phyloP scores from a whole-genome alignment of 2,888 invertebrate genomes.

The Xestobium rufovillosum region DNA sequence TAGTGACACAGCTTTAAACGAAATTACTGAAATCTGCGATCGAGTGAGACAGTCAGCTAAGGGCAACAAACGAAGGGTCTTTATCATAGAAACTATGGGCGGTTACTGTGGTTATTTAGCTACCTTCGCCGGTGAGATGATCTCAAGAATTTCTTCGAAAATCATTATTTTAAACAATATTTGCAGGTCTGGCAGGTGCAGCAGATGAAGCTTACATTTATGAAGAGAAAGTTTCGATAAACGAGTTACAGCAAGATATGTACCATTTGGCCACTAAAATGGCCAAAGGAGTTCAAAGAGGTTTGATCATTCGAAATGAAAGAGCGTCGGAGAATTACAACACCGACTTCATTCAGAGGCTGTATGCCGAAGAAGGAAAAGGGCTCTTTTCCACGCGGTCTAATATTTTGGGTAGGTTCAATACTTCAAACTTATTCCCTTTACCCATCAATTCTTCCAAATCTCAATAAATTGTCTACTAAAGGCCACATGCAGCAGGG shows the following conservation, averaged over 20 bases:
- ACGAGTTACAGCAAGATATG: slow-evolving; percentile 86
- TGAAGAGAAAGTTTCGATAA: slow-evolving; percentile 90
- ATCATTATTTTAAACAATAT: no score
- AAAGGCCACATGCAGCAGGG: slow-evolving; percentile 99
- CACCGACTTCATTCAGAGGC: slow-evolving; percentile 91
- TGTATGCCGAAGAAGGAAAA: slow-evolving; percentile 96
- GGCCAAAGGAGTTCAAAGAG: slow-evolving; percentile 87
- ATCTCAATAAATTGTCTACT: no score
- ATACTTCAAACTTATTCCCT: no score
- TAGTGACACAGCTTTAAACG: slow-evolving; percentile 95
- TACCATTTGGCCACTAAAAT: slow-evolving; percentile 96
- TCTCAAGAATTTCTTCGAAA: no score
- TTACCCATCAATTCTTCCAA: no score
- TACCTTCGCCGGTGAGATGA: slow-evolving; percentile 90
- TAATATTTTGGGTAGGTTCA: slow-evolving; percentile 74
- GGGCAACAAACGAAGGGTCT: slow-evolving; percentile 95
- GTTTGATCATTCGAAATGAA: slow-evolving; percentile 91
- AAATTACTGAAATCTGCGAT: slow-evolving; percentile 96
- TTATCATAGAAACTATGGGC: slow-evolving; percentile 99
- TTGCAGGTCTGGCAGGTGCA: slow-evolving; percentile 91
- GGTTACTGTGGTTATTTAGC: slow-evolving; percentile 98
- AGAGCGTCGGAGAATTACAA: slow-evolving; percentile 93
- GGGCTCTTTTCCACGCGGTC: slow-evolving; percentile 90
- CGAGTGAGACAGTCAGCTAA: slow-evolving; percentile 97
- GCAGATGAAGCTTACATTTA: slow-evolving; percentile 99